A percentile compares a stretch with the other conserved stretches of the same genome.
Conservation (phyloP, 2,113 vertebrate species). For the Petaurus breviceps region DNA sequence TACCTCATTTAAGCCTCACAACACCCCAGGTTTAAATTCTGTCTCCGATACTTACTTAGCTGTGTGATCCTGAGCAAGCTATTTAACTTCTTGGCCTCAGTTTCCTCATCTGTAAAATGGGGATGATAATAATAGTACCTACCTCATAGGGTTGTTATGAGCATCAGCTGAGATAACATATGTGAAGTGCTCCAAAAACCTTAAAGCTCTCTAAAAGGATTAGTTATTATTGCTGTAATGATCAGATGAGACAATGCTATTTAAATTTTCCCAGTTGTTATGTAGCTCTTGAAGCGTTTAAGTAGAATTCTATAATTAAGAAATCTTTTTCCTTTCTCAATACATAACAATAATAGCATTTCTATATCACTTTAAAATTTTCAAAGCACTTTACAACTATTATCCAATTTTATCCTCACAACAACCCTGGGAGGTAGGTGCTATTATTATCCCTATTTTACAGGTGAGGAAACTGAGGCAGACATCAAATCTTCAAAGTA, state of each 20-base stretch:
- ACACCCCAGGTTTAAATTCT: not conserved
- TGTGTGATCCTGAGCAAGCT: not conserved
- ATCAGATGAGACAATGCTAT: not conserved
- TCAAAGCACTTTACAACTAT: not conserved
- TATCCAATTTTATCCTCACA: not conserved
- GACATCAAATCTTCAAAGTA: not conserved
- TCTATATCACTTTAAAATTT: not conserved
- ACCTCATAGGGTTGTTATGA: not conserved
- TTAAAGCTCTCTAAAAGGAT: constrained; percentile 1
- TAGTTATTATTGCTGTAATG: constrained; percentile 36
- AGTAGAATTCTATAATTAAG: not conserved
- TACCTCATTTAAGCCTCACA: not conserved
- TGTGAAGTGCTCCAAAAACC: not conserved
- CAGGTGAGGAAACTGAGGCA: not conserved
- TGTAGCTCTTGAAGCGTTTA: not conserved
- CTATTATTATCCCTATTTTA: not conserved
- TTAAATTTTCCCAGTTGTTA: not conserved
- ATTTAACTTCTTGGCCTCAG: not conserved
- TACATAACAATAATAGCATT: not conserved
- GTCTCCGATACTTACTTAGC: not conserved
- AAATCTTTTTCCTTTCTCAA: not conserved
- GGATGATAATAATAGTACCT: not conserved
- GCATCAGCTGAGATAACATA: not conserved
- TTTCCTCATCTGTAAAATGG: constrained; percentile 3
- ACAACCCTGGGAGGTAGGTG: too few species aligned